Evolutionary conservation across 2,113 vertebrate species (phyloP).

Genomic region (Chloroceryle aenea): DNA sequence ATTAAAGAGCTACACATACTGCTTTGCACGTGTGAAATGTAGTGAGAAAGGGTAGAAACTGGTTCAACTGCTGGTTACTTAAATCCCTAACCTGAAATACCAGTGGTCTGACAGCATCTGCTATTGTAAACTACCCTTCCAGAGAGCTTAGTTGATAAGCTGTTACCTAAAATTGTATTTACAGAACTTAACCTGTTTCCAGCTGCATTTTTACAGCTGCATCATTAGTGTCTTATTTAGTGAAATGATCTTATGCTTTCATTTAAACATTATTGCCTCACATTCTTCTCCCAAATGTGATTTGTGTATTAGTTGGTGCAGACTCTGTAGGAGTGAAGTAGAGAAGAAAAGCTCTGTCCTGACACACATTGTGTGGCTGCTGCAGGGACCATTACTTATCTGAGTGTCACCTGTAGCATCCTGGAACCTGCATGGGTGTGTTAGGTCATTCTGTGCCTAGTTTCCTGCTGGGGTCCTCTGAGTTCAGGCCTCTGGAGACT

Average conservation of each 20-base stretch:
- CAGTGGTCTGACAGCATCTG: neutral
- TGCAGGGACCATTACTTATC: neutral
- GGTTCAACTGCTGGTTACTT: neutral
- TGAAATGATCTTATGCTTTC: neutral
- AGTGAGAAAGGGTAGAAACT: neutral
- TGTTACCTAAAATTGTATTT: neutral
- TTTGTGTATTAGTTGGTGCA: neutral
- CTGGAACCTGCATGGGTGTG: accelerated
- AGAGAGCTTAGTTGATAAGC: neutral
- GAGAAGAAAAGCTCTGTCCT: neutral
- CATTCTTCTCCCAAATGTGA: neutral
- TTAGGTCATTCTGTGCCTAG: neutral
- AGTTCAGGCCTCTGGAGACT: neutral
- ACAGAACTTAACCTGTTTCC: neutral
- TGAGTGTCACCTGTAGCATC: neutral
- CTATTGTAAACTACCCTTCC: neutral
- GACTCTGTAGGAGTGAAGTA: neutral
- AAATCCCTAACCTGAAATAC: too few species aligned
- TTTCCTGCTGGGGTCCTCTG: neutral
- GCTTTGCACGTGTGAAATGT: neutral
- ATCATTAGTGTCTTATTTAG: neutral
- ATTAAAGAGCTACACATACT: neutral
- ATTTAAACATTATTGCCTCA: neutral
- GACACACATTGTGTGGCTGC: neutral
- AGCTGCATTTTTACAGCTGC: neutral